Evolutionary conservation across 2,797 vertebrate species (phyloP).

Genomic region (Nasua narica): DNA sequence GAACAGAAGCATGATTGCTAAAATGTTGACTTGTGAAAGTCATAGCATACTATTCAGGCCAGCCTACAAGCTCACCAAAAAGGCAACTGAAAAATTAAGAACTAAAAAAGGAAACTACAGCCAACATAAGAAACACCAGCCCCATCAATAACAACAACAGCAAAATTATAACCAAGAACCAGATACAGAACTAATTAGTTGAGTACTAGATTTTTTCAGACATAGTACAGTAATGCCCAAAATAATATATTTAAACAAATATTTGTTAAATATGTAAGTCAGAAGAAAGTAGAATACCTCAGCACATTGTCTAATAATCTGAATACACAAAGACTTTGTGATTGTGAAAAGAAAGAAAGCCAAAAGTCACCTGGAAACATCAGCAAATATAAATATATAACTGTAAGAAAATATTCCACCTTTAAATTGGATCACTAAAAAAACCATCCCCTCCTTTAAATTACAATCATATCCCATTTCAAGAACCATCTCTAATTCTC

Average conservation of each 20-base stretch:
- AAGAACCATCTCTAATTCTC: not conserved
- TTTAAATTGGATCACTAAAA: not conserved
- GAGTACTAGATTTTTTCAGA: not conserved
- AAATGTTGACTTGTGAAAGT: not conserved
- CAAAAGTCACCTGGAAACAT: not conserved
- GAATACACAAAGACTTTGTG: not conserved
- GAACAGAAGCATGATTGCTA: not conserved
- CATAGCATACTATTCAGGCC: not conserved
- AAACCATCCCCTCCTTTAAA: not conserved
- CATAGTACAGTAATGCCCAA: not conserved
- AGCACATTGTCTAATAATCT: slow-evolving; percentile 3
- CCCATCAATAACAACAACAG: not conserved
- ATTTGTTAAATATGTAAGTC: not conserved
- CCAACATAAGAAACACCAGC: not conserved
- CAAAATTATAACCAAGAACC: not conserved
- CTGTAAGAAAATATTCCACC: not conserved
- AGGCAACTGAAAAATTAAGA: not conserved
- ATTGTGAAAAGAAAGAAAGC: not conserved
- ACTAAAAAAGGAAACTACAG: not conserved
- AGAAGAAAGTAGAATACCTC: slow-evolving; percentile 51
- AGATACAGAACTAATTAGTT: not conserved
- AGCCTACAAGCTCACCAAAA: not conserved
- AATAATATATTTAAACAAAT: not conserved
- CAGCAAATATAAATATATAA: not conserved
- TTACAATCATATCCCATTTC: not conserved